A percentile compares a stretch with the other conserved stretches of the same genome.
phyloP scores from a whole-genome alignment of 2,888 invertebrate species.

The Papilio elwesi region DNA sequence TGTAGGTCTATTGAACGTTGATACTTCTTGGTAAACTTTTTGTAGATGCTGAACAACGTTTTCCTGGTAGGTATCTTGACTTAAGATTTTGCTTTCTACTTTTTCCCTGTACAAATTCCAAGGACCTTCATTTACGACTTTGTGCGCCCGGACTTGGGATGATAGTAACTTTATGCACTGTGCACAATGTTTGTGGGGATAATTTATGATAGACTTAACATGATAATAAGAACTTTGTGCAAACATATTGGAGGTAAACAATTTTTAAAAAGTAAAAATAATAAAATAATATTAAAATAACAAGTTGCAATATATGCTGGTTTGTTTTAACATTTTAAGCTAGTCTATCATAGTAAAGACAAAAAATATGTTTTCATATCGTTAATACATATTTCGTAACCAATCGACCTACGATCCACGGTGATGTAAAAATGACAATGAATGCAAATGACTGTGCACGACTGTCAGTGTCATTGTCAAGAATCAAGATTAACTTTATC shows the following conservation, averaged over 20 bases:
- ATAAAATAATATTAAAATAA: slow-evolving; percentile 4
- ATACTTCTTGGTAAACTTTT: slow-evolving; percentile 86
- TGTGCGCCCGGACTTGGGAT: slow-evolving; percentile 59
- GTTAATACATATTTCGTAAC: slow-evolving; percentile 25
- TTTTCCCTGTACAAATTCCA: slow-evolving; percentile 82
- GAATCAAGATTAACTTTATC: slow-evolving; percentile 29
- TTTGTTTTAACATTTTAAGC: slow-evolving; percentile 18
- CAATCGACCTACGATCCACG: neutral
- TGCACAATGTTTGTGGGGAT: slow-evolving; percentile 63
- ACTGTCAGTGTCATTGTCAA: slow-evolving; percentile 26
- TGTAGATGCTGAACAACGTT: slow-evolving; percentile 88
- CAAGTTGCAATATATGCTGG: neutral
- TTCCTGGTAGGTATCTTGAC: slow-evolving; percentile 89
- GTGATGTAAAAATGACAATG: slow-evolving; percentile 22
- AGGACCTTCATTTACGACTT: slow-evolving; percentile 69
- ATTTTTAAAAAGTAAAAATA: slow-evolving; percentile 42
- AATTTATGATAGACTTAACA: slow-evolving; percentile 59
- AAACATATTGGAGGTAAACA: slow-evolving; percentile 58
- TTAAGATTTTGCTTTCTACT: slow-evolving; percentile 84
- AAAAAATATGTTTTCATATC: slow-evolving; percentile 13
- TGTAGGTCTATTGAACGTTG: slow-evolving; percentile 79
- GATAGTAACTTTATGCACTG: slow-evolving; percentile 67
- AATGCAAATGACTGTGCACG: neutral
- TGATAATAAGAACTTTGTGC: slow-evolving; percentile 58
- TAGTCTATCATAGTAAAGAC: neutral